Evolutionary conservation across 2,113 vertebrate genomes (phyloP).

Genomic region (Semnornis frantzii): DNA sequence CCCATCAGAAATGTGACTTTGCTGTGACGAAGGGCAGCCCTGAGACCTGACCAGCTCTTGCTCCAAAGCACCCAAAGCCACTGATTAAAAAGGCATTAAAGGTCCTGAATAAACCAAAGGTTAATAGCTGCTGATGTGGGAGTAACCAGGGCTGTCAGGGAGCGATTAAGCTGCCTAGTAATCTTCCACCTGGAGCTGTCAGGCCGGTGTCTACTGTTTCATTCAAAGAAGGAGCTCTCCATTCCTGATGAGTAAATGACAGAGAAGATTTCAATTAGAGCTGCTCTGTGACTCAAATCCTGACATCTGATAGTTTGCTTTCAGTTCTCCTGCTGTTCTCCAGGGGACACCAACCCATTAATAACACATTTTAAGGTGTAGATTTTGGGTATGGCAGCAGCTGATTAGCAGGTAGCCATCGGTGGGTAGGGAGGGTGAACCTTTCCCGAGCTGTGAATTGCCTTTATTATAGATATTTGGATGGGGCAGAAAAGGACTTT

Average conservation of each 20-base stretch:
- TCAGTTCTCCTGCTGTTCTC: constrained; percentile 25
- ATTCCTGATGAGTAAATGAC: constrained; percentile 69
- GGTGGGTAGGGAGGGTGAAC: neutral
- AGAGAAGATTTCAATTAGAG: constrained; percentile 73
- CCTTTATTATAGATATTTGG: neutral
- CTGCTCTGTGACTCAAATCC: constrained; percentile 17
- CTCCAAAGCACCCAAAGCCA: neutral
- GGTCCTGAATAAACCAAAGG: constrained; percentile 2
- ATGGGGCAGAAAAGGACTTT: neutral
- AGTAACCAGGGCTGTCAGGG: constrained; percentile 49
- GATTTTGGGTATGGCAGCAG: neutral
- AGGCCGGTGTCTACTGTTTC: constrained; percentile 62
- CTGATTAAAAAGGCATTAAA: constrained; percentile 10
- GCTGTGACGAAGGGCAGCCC: neutral
- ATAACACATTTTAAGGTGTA: constrained; percentile 22
- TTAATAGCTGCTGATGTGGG: constrained; percentile 53
- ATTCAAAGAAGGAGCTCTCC: constrained; percentile 47
- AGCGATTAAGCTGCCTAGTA: constrained; percentile 59
- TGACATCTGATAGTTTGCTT: constrained; percentile 44
- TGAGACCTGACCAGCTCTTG: neutral
- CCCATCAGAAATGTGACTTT: neutral
- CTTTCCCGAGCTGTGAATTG: neutral
- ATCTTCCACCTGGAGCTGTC: constrained; percentile 70
- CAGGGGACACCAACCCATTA: neutral
- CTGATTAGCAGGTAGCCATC: constrained; percentile 31